A percentile compares a stretch with the other conserved stretches of the same genome.
phyloP scores from a whole-genome alignment of 2,113 vertebrate species.

The Ellobius talpinus region DNA sequence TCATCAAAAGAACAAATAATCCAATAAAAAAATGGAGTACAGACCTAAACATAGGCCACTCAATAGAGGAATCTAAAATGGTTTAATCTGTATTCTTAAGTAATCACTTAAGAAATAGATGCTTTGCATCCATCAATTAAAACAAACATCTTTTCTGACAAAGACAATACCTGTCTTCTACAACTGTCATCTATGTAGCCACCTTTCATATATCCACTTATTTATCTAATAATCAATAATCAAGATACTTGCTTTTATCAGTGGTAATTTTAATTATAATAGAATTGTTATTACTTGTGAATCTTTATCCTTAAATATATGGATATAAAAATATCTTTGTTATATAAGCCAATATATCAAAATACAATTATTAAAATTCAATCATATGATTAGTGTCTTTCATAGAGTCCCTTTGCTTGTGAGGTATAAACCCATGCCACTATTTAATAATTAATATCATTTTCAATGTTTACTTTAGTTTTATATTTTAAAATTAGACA shows the following conservation, averaged over 20 bases:
- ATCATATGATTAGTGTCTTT: not conserved
- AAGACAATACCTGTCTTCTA: not conserved
- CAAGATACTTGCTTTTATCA: not conserved
- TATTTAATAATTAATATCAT: not conserved
- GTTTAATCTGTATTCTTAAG: not conserved
- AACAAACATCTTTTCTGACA: not conserved
- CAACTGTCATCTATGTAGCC: not conserved
- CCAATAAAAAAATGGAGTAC: too few relatives aligned
- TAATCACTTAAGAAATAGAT: not conserved
- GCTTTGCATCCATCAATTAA: not conserved
- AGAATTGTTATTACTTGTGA: not conserved
- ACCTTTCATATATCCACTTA: not conserved
- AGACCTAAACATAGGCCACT: too few relatives aligned
- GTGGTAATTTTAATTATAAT: not conserved
- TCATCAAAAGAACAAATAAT: too few relatives aligned
- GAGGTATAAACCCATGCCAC: not conserved
- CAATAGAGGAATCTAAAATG: too few relatives aligned
- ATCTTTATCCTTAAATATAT: not conserved
- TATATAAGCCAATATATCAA: not conserved
- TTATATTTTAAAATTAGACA: constrained; percentile 1
- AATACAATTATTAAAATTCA: not conserved
- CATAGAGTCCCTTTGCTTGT: not conserved
- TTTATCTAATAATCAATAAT: not conserved
- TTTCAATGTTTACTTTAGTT: not conserved
- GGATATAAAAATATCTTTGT: not conserved